Evolutionary conservation across 2,797 vertebrate species (phyloP).

Genomic region (Pseudopleuronectes americanus): DNA sequence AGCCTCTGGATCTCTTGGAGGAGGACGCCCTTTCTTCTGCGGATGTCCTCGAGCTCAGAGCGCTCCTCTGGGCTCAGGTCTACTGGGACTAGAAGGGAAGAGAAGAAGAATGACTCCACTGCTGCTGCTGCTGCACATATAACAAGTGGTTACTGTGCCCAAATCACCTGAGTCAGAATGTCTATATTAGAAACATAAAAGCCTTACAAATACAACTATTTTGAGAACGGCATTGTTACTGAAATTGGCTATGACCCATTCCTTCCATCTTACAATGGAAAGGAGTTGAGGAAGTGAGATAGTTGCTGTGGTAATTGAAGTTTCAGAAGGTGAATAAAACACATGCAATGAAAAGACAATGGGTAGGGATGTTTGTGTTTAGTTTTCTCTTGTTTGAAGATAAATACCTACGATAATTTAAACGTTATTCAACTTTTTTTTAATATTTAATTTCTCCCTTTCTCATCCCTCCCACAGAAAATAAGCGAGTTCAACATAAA

Average conservation of each 20-base stretch:
- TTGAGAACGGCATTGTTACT: constrained; percentile 19
- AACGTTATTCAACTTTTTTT: too few species aligned
- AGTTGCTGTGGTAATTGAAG: not conserved
- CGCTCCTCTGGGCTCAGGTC: constrained; percentile 92
- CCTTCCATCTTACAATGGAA: constrained; percentile 8
- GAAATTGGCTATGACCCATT: constrained; percentile 11
- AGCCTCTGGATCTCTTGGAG: constrained; percentile 96
- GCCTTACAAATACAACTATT: constrained; percentile 10
- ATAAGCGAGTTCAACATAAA: too few species aligned
- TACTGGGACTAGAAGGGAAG: constrained; percentile 79
- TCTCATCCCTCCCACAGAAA: too few species aligned
- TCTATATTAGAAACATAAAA: constrained; percentile 22
- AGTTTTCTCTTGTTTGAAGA: too few species aligned
- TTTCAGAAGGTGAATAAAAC: not conserved
- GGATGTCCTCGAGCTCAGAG: constrained; percentile 95
- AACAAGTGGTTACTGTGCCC: constrained; percentile 24
- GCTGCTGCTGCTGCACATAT: constrained; percentile 23
- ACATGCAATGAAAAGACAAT: not conserved
- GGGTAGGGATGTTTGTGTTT: not conserved
- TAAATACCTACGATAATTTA: too few species aligned
- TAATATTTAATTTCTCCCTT: too few species aligned
- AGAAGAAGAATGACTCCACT: constrained; percentile 47
- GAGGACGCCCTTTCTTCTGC: constrained; percentile 92
- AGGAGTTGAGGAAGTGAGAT: not conserved
- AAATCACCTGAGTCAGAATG: constrained; percentile 7